A percentile compares a stretch with the other conserved stretches of the same genome.
phyloP scores from a whole-genome alignment of 2,797 vertebrate genomes.

The Aldrovandia affinis region DNA sequence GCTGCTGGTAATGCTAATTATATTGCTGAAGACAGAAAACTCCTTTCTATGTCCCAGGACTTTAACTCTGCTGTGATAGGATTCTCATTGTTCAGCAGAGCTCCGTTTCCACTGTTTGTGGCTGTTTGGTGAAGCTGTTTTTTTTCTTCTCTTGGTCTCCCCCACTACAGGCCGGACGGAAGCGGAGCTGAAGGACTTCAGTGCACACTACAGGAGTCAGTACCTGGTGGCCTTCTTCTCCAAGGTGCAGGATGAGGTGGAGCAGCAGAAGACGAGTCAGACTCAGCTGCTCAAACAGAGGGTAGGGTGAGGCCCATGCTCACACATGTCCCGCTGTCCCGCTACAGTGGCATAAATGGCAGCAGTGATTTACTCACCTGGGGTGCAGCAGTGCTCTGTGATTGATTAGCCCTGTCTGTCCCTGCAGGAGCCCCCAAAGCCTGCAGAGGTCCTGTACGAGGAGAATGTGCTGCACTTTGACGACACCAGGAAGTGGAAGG shows the following conservation, averaged over 20 bases:
- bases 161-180: slow-evolving; percentile 76
- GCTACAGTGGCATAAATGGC: not conserved
- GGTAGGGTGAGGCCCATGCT: slow-evolving; percentile 64
- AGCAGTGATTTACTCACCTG: slow-evolving; percentile 5
- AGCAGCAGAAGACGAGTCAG: slow-evolving; percentile 72
- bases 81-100: not conserved
- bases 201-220: slow-evolving; percentile 83
- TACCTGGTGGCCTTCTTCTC: slow-evolving; percentile 79
- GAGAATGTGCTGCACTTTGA: slow-evolving; percentile 75
- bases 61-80: not conserved
- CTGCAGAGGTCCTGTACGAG: slow-evolving; percentile 75
- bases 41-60: not conserved
- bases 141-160: not conserved
- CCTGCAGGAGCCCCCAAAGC: slow-evolving; percentile 65
- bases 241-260: slow-evolving; percentile 80
- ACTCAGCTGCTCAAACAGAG: slow-evolving; percentile 80
- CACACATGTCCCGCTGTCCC: too few species aligned
- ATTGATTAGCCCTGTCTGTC: slow-evolving; percentile 33
- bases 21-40: not conserved
- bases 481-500: slow-evolving; percentile 86
- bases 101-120: not conserved
- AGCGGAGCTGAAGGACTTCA: slow-evolving; percentile 79
- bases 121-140: not conserved
- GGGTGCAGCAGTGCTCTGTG: not conserved
- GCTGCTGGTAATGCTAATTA: not conserved